These are phyloP conservation scores for Mus minutoides DNA, from an alignment of 2,797 vertebrate species.

Conservation along the genomic window DNA sequence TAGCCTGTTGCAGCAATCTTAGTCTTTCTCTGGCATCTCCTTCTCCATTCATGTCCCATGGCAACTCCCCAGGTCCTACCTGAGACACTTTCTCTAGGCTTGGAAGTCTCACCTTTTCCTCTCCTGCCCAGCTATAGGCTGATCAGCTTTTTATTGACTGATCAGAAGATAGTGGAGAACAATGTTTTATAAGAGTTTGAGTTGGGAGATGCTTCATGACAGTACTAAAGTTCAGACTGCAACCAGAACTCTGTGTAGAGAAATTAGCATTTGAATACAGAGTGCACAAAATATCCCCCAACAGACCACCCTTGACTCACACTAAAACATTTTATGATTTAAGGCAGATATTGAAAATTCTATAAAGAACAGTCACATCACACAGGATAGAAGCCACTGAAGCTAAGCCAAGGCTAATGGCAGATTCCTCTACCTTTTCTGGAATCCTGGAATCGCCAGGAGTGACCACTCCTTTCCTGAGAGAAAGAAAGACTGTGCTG, in stretches of 20 bases:
- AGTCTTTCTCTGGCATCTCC: neutral
- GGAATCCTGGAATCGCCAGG: neutral
- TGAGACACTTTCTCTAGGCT: neutral
- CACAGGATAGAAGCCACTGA: neutral
- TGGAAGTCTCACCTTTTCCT: neutral
- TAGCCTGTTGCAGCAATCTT: neutral
- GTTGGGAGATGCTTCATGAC: neutral
- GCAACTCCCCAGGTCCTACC: neutral
- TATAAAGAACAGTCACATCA: neutral
- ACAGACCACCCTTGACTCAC: neutral
- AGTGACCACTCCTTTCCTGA: neutral
- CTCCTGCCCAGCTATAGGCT: neutral
- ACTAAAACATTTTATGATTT: neutral
- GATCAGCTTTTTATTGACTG: neutral
- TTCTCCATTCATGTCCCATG: neutral
- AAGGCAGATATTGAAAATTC: slow-evolving; percentile 5
- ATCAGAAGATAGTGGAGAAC: neutral
- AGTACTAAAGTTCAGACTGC: neutral
- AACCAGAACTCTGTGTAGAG: neutral
- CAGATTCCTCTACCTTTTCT: neutral
- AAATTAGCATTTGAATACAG: neutral
- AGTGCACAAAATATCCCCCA: neutral
- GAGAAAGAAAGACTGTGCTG: neutral
- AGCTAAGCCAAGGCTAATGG: neutral
- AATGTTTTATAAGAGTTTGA: neutral